phyloP scores from a whole-genome alignment of 2,113 vertebrate genomes.

The Ramphastos sulfuratus region DNA sequence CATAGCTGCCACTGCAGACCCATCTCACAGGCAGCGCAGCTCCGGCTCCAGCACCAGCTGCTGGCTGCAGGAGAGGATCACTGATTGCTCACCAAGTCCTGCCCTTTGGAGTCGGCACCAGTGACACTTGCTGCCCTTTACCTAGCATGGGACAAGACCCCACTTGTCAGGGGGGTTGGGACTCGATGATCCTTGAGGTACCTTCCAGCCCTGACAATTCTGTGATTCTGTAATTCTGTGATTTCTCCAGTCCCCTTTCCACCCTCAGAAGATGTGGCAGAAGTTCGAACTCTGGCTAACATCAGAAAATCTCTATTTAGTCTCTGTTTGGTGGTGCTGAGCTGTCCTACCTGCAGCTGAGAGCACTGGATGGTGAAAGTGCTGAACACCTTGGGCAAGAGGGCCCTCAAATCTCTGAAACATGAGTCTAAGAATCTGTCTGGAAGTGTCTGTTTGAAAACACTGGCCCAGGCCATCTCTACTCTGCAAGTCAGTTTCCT shows the following conservation, averaged over 20 bases:
- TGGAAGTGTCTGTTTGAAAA: not conserved
- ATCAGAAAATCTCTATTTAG: not conserved
- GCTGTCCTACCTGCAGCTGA: not conserved
- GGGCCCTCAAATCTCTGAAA: not conserved
- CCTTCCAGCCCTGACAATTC: no score
- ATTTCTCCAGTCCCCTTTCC: not conserved
- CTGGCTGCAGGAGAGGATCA: no score
- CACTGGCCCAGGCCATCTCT: not conserved
- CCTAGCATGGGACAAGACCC: not conserved
- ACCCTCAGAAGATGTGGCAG: not conserved
- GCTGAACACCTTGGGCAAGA: not conserved
- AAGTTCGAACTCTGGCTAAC: not conserved
- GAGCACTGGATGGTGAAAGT: fast-evolving
- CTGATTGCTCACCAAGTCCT: not conserved
- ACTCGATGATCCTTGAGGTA: no score
- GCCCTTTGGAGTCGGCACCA: not conserved
- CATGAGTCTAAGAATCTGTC: not conserved
- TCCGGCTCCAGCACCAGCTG: fast-evolving
- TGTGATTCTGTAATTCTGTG: no score
- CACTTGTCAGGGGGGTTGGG: no score
- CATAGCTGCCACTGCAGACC: not conserved
- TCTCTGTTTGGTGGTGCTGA: not conserved
- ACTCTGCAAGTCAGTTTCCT: not conserved
- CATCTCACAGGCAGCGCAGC: not conserved
- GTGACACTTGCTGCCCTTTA: not conserved